phyloP scores from a whole-genome alignment of 2,113 vertebrate species.

The Phrynosoma blainvillii region DNA sequence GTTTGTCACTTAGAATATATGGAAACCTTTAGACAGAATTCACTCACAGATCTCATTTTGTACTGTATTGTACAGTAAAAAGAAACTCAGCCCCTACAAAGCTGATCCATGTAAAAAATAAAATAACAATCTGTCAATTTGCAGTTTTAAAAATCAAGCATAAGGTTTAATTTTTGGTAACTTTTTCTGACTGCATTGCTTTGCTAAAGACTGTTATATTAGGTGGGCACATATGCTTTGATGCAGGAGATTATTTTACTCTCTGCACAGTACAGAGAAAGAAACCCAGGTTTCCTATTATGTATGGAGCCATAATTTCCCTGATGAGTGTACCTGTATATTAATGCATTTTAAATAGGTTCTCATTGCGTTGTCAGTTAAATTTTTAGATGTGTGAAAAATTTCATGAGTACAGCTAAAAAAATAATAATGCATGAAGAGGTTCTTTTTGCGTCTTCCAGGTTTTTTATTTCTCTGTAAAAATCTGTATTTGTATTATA shows the following conservation, averaged over 20 bases:
- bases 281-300: not conserved
- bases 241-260: not conserved
- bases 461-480: conserved; percentile 41
- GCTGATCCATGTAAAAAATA: not conserved
- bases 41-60: conserved; percentile 61
- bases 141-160: not conserved
- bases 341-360: not conserved
- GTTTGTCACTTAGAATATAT: conserved; percentile 58
- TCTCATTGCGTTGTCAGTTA: not conserved
- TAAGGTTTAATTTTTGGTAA: conserved; percentile 57
- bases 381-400: not conserved
- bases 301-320: not conserved
- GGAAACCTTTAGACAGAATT: conserved; percentile 66
- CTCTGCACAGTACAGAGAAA: not conserved
- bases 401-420: not conserved
- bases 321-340: not conserved
- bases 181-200: conserved; percentile 65
- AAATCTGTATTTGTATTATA: conserved; percentile 30
- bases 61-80: conserved; percentile 76
- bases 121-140: not conserved
- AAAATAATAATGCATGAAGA: not conserved
- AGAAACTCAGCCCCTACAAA: conserved; percentile 9
- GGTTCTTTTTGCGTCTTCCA: not conserved
- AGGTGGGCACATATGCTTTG: conserved; percentile 44
- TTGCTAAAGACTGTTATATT: conserved; percentile 26